These are phyloP conservation scores for Acleris laterana DNA, from an alignment of 2,888 invertebrate genomes.

Conservation along the genomic window DNA sequence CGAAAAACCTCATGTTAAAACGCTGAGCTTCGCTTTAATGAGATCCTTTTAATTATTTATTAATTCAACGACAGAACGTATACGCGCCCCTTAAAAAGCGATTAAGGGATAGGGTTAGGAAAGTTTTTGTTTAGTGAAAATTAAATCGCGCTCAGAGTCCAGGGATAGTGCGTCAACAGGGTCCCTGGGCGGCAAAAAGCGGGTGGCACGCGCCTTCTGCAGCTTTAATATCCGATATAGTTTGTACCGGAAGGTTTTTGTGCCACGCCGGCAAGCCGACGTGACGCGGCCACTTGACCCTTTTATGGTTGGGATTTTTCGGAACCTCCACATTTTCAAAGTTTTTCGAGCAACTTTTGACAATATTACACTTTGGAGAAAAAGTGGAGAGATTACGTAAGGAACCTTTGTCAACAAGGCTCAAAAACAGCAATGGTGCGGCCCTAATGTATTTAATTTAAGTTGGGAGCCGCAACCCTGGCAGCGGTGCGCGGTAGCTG, in stretches of 20 bases:
- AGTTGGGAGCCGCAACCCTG: conserved; percentile 29
- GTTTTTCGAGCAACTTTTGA: conserved; percentile 8
- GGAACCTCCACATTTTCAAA: conserved; percentile 48
- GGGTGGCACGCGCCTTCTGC: conserved; percentile 64
- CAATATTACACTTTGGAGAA: conserved; percentile 4
- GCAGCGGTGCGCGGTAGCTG: conserved; percentile 55
- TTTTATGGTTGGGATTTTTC: conserved; percentile 73
- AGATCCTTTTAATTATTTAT: not conserved
- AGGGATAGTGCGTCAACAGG: conserved; percentile 43
- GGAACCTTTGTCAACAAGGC: conserved; percentile 24
- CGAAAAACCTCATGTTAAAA: not conserved
- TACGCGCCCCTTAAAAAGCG: conserved; percentile 2
- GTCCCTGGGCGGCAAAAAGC: conserved; percentile 60
- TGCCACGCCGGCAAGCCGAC: conserved; percentile 53
- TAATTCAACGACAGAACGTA: conserved; percentile 3
- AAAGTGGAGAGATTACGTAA: conserved; percentile 12
- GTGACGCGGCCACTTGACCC: conserved; percentile 78
- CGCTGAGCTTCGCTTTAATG: conserved; percentile 4
- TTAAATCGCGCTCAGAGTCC: conserved; percentile 61
- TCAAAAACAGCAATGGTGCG: conserved; percentile 17
- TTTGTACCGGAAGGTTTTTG: conserved; percentile 76
- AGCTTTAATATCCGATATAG: conserved; percentile 82
- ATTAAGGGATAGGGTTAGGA: conserved; percentile 24
- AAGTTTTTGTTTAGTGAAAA: conserved; percentile 53
- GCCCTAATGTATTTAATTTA: conserved; percentile 38